phyloP scores from a whole-genome alignment of 2,888 invertebrate genomes.

The Mechanitis mazaeus region DNA sequence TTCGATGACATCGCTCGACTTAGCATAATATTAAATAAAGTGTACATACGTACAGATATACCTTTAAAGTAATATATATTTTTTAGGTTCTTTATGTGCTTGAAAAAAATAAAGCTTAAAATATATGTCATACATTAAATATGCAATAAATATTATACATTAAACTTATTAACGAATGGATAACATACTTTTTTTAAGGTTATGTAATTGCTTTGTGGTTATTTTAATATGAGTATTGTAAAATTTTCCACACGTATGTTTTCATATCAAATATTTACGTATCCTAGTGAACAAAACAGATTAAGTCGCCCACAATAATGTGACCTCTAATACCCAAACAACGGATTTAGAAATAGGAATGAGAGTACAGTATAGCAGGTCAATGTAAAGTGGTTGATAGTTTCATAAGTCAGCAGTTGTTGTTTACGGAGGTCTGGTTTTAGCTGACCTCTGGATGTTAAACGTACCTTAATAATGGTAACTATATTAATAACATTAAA shows the following conservation, averaged over 20 bases:
- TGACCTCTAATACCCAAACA: slow-evolving; percentile 23
- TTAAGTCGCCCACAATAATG: slow-evolving; percentile 23
- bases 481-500: slow-evolving; percentile 25
- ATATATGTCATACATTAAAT: too few relatives aligned
- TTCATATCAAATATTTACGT: slow-evolving; percentile 22
- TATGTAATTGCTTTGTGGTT: too few relatives aligned
- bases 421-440: slow-evolving; percentile 50
- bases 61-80: too few relatives aligned
- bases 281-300: slow-evolving; percentile 28
- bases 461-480: slow-evolving; percentile 41
- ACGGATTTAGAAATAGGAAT: slow-evolving; percentile 14
- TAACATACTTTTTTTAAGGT: too few relatives aligned
- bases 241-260: neutral
- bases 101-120: too few relatives aligned
- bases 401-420: slow-evolving; percentile 44
- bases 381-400: slow-evolving; percentile 33
- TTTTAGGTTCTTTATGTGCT: too few relatives aligned
- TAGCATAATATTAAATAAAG: neutral
- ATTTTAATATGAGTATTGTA: neutral
- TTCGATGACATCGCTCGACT: neutral
- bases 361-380: slow-evolving; percentile 22
- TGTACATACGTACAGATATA: neutral
- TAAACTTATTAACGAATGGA: too few relatives aligned
- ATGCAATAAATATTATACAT: too few relatives aligned
- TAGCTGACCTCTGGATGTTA: slow-evolving; percentile 57